These are phyloP conservation scores for Watsonalla cultraria DNA, from an alignment of 2,888 invertebrate species.

Conservation along the genomic window DNA sequence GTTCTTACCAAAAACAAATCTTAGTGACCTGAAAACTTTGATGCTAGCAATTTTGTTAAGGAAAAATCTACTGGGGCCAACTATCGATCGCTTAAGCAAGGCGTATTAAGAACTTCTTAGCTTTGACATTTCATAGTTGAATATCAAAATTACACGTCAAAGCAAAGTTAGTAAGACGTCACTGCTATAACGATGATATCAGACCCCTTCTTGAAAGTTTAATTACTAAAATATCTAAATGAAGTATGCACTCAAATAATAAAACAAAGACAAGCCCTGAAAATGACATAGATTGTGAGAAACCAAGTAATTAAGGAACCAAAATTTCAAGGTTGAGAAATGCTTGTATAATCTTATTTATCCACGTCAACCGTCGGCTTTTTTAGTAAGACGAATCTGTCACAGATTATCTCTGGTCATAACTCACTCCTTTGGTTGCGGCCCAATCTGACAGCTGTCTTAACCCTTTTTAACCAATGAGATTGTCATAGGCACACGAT, in stretches of 20 bases:
- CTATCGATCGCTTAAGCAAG: too few species aligned
- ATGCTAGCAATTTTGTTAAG: too few species aligned
- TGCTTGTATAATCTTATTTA: conserved; percentile 72
- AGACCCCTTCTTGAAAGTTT: too few species aligned
- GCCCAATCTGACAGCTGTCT: conserved; percentile 74
- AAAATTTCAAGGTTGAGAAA: conserved; percentile 64
- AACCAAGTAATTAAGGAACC: conserved; percentile 71
- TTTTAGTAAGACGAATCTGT: conserved; percentile 75
- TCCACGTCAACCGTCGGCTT: conserved; percentile 72
- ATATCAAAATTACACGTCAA: too few species aligned
- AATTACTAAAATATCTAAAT: not conserved
- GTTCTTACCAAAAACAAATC: too few species aligned
- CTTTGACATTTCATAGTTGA: too few species aligned
- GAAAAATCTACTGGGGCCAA: too few species aligned
- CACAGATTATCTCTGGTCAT: conserved; percentile 72
- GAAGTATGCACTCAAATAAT: conserved; percentile 8
- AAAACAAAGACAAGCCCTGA: conserved; percentile 26
- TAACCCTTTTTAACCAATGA: conserved; percentile 78
- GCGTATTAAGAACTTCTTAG: too few species aligned
- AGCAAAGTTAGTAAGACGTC: too few species aligned
- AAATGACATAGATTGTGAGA: conserved; percentile 69
- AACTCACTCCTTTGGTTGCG: conserved; percentile 70
- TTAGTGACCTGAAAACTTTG: too few species aligned
- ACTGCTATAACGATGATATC: too few species aligned
- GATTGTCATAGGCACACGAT: conserved; percentile 69